These are phyloP conservation scores for Macrotrachela quadricornifera DNA, from an alignment of 1,140 invertebrate species.

Conservation along the genomic window DNA sequence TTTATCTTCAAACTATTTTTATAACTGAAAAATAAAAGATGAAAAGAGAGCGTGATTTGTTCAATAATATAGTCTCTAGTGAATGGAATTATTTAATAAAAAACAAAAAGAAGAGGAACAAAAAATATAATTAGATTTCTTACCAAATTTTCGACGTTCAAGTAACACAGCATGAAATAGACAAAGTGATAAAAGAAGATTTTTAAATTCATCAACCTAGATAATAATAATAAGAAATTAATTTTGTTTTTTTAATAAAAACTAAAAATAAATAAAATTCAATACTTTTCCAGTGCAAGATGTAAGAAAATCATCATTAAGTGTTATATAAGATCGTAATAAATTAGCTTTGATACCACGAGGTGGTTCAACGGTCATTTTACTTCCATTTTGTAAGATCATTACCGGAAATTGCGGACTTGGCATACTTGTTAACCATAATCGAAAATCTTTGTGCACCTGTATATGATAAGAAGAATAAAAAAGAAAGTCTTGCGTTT, in stretches of 20 bases:
- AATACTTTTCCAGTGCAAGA: constrained; percentile 12
- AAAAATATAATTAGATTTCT: no score
- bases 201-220: constrained; percentile 20
- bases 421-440: constrained; percentile 33
- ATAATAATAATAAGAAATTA: neutral
- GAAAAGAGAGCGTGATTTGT: no score
- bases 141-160: constrained; percentile 29
- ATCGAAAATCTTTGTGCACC: constrained; percentile 30
- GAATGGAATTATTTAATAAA: no score
- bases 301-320: constrained; percentile 29
- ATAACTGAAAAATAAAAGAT: no score
- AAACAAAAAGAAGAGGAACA: no score
- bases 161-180: constrained; percentile 29
- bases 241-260: no score
- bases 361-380: constrained; percentile 33
- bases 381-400: constrained; percentile 32
- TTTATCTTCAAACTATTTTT: no score
- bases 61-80: no score
- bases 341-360: constrained; percentile 31
- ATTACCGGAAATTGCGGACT: constrained; percentile 30
- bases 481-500: no score
- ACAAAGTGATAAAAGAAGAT: constrained; percentile 26
- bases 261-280: neutral
- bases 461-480: no score
- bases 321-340: constrained; percentile 23